Evolutionary conservation across 2,888 invertebrate species (phyloP).

Genomic region (Papilio gigon): DNA sequence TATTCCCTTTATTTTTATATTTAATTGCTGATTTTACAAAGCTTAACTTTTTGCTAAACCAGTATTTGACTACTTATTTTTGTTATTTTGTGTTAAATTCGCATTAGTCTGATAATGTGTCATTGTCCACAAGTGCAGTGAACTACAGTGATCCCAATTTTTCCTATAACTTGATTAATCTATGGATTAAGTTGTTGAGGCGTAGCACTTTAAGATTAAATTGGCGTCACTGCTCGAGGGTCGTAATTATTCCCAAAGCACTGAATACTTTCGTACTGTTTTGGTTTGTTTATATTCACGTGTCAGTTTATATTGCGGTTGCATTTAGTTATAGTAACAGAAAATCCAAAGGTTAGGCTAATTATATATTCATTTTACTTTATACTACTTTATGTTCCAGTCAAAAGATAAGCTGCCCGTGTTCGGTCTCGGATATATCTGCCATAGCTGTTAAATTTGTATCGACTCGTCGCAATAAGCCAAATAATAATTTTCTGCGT

Average conservation of each 20-base stretch:
- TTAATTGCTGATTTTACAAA: slow-evolving; percentile 81
- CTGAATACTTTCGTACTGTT: slow-evolving; percentile 73
- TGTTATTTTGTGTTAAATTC: slow-evolving; percentile 79
- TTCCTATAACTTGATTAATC: slow-evolving; percentile 61
- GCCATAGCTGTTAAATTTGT: slow-evolving; percentile 44
- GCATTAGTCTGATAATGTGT: slow-evolving; percentile 74
- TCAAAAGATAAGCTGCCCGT: slow-evolving; percentile 55
- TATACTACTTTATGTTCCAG: slow-evolving; percentile 62
- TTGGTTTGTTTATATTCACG: slow-evolving; percentile 72
- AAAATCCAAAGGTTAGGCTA: slow-evolving; percentile 82
- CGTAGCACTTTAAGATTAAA: slow-evolving; percentile 60
- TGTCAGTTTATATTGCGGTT: slow-evolving; percentile 72
- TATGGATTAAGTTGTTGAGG: slow-evolving; percentile 55
- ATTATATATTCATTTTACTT: slow-evolving; percentile 55
- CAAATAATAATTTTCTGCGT: slow-evolving; percentile 39
- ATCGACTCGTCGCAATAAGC: slow-evolving; percentile 41
- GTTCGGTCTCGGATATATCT: slow-evolving; percentile 44
- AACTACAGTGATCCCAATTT: slow-evolving; percentile 61
- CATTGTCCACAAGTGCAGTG: slow-evolving; percentile 68
- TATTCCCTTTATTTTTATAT: slow-evolving; percentile 82
- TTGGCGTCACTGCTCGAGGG: slow-evolving; percentile 72
- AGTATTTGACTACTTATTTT: slow-evolving; percentile 80
- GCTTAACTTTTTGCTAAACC: slow-evolving; percentile 82
- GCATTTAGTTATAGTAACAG: slow-evolving; percentile 82
- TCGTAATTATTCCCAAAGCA: slow-evolving; percentile 78